Base-by-base conservation (phyloP, 2,113 vertebrate genomes). In the Tursiops truncatus region DNA sequence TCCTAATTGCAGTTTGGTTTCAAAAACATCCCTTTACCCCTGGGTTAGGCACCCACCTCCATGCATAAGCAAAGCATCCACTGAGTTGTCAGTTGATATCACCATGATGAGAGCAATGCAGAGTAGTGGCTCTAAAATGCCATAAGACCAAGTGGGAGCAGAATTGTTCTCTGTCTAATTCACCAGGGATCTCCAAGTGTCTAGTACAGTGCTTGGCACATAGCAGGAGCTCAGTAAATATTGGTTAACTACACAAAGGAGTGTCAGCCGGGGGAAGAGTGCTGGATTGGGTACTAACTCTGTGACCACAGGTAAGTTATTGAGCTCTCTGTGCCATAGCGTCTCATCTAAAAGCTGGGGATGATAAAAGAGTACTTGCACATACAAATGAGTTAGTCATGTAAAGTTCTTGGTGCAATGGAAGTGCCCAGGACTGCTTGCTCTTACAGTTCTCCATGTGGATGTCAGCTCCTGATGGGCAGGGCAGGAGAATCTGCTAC, bases 371-470 rank as follows among this genome's bases (percentile, higher is more conserved):
- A 36, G 8, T 8, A 5, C 33, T 63, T 80, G 31, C 28, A 28
- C 15, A 2, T 36, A 13, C 26, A 5, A 36, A 20, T n/a, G 7
- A 18, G 9, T 23, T 20, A 67, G 4, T 56, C 41, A 26, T 2
- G 8, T 20, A 41, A 15, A 21, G 28, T 68, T 87, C 23, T 67
- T 26, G 1, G 36, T 31, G 20, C 2, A 0, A 8, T 8, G 9
- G 56, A 23, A 23, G 1, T 28, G 3, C 11, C n/a, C 17, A 1
- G 0, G 1, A 4, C 17, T 5, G 4, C 15, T 23, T 74, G 36
- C 28, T 36, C 36, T 36, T 2, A 28, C 3, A 25, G 6, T 50
- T 23, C 17, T 20, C 74, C 28, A 14, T 14, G 65, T 18, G 0
- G 56, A 50, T 2, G 33, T 21, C 3, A 62, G 13, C 44, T 36